Base-by-base conservation (phyloP, 35 echinoderm and acorn worm species). In the Ophioderma brevispina region DNA sequence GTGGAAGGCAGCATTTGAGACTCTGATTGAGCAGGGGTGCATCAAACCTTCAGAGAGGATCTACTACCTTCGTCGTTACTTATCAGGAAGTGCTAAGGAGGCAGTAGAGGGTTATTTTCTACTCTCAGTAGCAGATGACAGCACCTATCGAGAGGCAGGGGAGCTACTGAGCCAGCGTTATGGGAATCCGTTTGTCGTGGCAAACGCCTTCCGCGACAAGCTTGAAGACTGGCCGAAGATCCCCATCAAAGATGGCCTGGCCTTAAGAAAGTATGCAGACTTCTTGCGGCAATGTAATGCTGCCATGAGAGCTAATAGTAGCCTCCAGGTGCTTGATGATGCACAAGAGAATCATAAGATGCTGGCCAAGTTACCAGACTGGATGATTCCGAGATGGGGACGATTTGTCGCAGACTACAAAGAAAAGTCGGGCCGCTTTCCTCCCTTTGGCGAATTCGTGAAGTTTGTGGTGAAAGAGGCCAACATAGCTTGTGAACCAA, bases 271-370 rank as follows among this genome's bases (percentile, higher is more conserved):
- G 78, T 85, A 90, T 31, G 77, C 84, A 33, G 95, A 97, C 50
- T 94, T 94, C 35, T 25, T 88, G 0, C 18, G 81, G 6, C 82
- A 93, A 77, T 89, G 87, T 38, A 33, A 49, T 5, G 63, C 95
- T 0, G 91, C 95, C 4, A 91, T 79, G 79, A 31, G 42, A 30
- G 78, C n/a, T 0, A 89, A 75, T 64, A 37, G 19, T 8, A 33
- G 80, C 33, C 76, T 93, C 6, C 36, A 89, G 1, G 35, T 80
- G 37, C 55, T 97, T 0, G 79, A 97, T 76, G 92, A 98, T 76
- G 84, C 77, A 32, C 37, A 78, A 39, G 89, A 93, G 80, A 98
- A 94, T 78, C 36, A 78, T 35, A 96, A 90, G 40, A 25, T 96
- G 42, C 6, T 94, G 13, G 42, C 80, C 17, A 98, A 98, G 34